Evolutionary conservation across 30 jellyfish, hydroid and myxozoan species (phyloP).

Genomic region (Pelagia noctiluca): DNA sequence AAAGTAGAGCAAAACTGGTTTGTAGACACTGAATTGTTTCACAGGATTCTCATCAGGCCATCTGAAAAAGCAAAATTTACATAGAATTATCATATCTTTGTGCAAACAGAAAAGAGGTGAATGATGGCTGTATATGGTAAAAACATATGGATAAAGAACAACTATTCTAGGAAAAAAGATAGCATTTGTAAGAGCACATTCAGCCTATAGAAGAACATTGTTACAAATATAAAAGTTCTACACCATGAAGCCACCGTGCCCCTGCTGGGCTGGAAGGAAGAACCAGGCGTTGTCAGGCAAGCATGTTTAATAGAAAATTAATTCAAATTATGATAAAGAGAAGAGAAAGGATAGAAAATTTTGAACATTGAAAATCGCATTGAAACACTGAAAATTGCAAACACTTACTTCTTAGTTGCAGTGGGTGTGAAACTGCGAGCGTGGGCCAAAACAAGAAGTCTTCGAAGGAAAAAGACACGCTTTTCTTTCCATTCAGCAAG

Average conservation of each 20-base stretch:
- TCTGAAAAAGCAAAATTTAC: background rate
- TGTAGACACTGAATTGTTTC: constrained; percentile 84
- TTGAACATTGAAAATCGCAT: background rate
- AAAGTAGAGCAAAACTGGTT: constrained; percentile 81
- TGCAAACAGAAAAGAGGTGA: background rate
- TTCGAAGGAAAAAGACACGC: constrained; percentile 55
- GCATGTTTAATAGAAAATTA: background rate
- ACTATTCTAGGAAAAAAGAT: background rate
- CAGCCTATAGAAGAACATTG: background rate
- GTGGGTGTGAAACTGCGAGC: constrained; percentile 71
- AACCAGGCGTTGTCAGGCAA: background rate
- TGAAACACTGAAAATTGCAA: background rate
- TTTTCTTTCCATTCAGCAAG: constrained; percentile 76
- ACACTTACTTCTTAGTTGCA: constrained; percentile 66
- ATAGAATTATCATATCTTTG: background rate
- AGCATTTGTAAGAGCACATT: background rate
- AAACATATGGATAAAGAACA: background rate
- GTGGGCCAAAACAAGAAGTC: constrained; percentile 83
- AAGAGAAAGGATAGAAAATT: background rate
- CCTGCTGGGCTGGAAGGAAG: background rate
- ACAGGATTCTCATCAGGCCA: constrained; percentile 71
- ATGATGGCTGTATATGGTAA: background rate
- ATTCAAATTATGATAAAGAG: background rate
- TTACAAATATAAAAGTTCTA: background rate
- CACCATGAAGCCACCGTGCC: background rate